Conservation (phyloP, 2,888 invertebrate species). For the Dendrolimus houi region DNA sequence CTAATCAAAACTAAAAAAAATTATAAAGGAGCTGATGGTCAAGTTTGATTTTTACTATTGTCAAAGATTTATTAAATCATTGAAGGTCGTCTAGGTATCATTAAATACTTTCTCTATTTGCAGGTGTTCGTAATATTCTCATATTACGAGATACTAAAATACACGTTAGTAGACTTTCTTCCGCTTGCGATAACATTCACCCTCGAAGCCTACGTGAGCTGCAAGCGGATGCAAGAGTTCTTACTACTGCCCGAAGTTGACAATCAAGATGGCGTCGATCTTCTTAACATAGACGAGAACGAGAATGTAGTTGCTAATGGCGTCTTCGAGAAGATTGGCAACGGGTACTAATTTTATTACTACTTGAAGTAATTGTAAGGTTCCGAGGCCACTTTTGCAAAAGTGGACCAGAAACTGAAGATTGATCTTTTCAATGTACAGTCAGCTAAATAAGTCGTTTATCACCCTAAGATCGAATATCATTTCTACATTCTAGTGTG, state of each 20-base stretch:
- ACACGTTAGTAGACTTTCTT: slow-evolving; percentile 87
- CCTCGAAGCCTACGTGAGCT: slow-evolving; percentile 85
- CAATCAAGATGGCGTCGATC: slow-evolving; percentile 49
- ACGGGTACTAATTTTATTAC: slow-evolving; percentile 40
- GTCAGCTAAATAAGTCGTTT: no score
- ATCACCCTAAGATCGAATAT: no score
- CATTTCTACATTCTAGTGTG: no score
- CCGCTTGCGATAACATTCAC: slow-evolving; percentile 86
- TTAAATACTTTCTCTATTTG: background rate
- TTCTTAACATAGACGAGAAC: slow-evolving; percentile 45
- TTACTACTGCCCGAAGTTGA: slow-evolving; percentile 61
- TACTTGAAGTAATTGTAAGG: background rate
- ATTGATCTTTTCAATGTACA: background rate
- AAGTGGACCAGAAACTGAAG: background rate
- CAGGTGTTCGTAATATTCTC: slow-evolving; percentile 84
- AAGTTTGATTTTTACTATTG: no score
- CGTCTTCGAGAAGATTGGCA: slow-evolving; percentile 62
- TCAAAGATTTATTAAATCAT: no score
- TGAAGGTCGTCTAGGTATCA: no score
- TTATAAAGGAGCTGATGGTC: no score
- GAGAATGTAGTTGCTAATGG: slow-evolving; percentile 29
- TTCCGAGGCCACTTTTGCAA: background rate
- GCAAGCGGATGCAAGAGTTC: slow-evolving; percentile 82
- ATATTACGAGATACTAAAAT: slow-evolving; percentile 86
- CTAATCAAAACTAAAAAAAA: no score